A percentile compares a stretch with the other conserved stretches of the same genome.
Evolutionary conservation across 2,888 invertebrate species (phyloP).

Genomic region (Neoitamus cyanurus): DNA sequence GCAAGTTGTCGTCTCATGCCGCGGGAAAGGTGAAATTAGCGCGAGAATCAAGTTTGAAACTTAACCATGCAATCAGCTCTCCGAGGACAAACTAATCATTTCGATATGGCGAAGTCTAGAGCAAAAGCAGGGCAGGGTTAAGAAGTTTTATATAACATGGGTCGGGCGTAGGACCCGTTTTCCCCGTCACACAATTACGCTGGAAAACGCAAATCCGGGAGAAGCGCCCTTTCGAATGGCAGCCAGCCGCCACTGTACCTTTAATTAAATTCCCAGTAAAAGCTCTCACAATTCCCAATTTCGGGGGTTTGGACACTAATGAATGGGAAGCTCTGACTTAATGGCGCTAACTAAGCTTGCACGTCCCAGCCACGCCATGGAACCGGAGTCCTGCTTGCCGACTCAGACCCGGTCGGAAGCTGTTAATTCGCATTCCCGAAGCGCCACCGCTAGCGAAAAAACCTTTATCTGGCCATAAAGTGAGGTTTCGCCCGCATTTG

Average conservation of each 20-base stretch:
- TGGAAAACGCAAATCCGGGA: not conserved
- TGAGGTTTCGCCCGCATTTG: not conserved
- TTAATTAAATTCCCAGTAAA: conserved; percentile 20
- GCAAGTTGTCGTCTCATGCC: not conserved
- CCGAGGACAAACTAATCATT: not conserved
- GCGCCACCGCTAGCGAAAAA: not conserved
- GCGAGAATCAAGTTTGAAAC: not conserved
- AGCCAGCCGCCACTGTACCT: not conserved
- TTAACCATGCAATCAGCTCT: not conserved
- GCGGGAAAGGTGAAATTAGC: not conserved
- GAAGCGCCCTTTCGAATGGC: not conserved
- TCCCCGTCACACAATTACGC: not conserved
- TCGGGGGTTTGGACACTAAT: not conserved
- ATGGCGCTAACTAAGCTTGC: not conserved
- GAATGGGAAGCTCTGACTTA: conserved; percentile 10
- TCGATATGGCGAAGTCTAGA: not conserved
- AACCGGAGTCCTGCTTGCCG: not conserved
- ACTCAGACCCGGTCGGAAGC: not conserved
- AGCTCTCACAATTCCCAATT: conserved; percentile 9
- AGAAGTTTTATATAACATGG: not conserved
- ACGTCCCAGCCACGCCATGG: not conserved
- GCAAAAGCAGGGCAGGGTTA: not conserved
- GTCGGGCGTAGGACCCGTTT: not conserved
- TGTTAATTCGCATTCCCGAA: conserved; percentile 23
- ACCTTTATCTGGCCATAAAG: conserved; percentile 3